Base-by-base conservation (phyloP, 2,888 invertebrate species). In the Hirtodrosophila duncani region DNA sequence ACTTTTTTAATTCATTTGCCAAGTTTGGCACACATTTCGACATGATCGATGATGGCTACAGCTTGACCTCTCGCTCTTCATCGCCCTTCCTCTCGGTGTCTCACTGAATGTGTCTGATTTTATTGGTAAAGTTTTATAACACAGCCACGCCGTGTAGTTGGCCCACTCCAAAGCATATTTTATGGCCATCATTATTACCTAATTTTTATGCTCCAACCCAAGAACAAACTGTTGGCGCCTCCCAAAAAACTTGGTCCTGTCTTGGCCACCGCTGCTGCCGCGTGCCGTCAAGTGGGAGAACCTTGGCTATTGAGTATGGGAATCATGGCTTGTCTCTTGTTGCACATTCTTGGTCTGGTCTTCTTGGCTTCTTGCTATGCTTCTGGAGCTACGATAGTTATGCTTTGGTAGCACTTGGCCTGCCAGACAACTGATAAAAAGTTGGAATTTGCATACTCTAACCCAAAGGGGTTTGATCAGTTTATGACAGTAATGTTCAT, bases 121-220 rank as follows among this genome's bases (percentile, higher is more conserved):
- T 75, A 78, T 75, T 81, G 70, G 75, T 81, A 81, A 75, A 75
- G 67, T 75, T 81, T 81, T 63, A 56, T 23, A 16, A 24, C 39
- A 10, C 11, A 33, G 17, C 17, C 13, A 36, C 21, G 3, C 37
- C 20, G n/a, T 26, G 14, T 10, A 16, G 23, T 17, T 21, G 16
- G 10, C 29, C 26, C 37, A 56, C 52, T 52, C 63, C 75, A 80
- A 81, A 78, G 74, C 69, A 78, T 75, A 75, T 75, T 75, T 75
- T 75, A 75, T 75, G 81, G 67, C 79, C 75, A 69, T 75, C 75
- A 75, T 75, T 75, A 81, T 75, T 81, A 75, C 62, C 79, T 78
- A 78, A 78, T 75, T 75, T 75, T 78, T 67, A 78, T 75, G 70
- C 63, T 57, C 48, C 50, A 56, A n/a, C n/a, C 31, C 51, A 36